Percentiles rank a stretch among this genome's conserved stretches.
Evolutionary conservation across 2,113 vertebrate genomes (phyloP).

Genomic region (Chinchilla lanigera): DNA sequence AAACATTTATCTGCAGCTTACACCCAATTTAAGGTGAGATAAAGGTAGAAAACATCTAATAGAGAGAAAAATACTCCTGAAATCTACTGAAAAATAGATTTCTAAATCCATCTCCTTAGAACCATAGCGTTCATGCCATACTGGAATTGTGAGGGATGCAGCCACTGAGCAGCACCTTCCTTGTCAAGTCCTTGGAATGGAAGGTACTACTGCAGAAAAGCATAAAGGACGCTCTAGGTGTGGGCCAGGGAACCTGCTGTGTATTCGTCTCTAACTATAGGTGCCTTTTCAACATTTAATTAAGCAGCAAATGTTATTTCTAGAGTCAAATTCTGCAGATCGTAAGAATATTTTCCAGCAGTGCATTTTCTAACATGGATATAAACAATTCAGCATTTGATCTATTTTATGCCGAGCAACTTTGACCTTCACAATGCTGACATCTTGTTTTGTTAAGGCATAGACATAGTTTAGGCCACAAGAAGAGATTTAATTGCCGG

Average conservation of each 20-base stretch:
- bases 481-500: conserved; percentile 56
- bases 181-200: not conserved
- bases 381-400: conserved; percentile 71
- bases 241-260: conserved; percentile 28
- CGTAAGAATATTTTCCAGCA: conserved; percentile 65
- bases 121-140: not conserved
- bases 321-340: conserved; percentile 50
- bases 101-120: not conserved
- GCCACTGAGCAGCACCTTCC: not conserved
- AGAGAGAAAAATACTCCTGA: conserved; percentile 10
- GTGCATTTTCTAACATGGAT: conserved; percentile 64
- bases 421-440: conserved; percentile 77
- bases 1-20: not conserved
- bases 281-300: conserved; percentile 68
- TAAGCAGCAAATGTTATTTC: conserved; percentile 62
- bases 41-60: not conserved
- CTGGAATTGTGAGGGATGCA: not conserved
- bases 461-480: conserved; percentile 47
- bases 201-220: conserved; percentile 1
- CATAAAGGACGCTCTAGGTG: conserved; percentile 23
- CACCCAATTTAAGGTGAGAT: not conserved
- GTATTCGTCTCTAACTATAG: conserved; percentile 34
- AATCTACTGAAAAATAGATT: not conserved
- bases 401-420: conserved; percentile 73
- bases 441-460: conserved; percentile 66